A percentile compares a stretch with the other conserved stretches of the same genome.
Conservation (phyloP, 2,113 vertebrate genomes). For the Hemichromis elongatus region DNA sequence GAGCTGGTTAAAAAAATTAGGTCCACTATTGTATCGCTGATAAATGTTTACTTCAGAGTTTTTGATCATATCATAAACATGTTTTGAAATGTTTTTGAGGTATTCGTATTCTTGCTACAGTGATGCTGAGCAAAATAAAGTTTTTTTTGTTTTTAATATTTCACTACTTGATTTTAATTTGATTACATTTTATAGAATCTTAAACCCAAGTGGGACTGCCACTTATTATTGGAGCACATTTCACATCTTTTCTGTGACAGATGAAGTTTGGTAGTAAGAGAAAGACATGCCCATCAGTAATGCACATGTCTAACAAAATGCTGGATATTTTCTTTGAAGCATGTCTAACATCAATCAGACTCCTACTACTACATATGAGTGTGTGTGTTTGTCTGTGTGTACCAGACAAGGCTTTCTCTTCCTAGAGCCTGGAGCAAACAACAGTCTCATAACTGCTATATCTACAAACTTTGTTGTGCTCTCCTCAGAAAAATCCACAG, state of each 20-base stretch:
- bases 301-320: not conserved
- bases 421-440: slow-evolving; percentile 4
- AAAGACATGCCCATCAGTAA: not conserved
- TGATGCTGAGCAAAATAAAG: not conserved
- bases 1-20: not conserved
- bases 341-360: not conserved
- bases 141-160: not conserved
- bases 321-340: not conserved
- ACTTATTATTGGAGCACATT: not conserved
- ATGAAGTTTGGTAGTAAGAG: not conserved
- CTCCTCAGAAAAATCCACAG: not conserved
- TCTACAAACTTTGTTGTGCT: not conserved
- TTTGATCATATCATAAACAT: not conserved
- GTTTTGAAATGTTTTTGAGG: not conserved
- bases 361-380: not conserved
- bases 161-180: not conserved
- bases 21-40: not conserved
- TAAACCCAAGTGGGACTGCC: not conserved
- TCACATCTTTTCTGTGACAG: not conserved
- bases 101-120: not conserved
- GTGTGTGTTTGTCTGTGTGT: not conserved
- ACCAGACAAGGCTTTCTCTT: not conserved
- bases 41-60: not conserved
- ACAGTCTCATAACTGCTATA: slow-evolving; percentile 4
- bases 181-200: not conserved